phyloP scores from a whole-genome alignment of 1,140 invertebrate genomes.

The Grapholita molesta region DNA sequence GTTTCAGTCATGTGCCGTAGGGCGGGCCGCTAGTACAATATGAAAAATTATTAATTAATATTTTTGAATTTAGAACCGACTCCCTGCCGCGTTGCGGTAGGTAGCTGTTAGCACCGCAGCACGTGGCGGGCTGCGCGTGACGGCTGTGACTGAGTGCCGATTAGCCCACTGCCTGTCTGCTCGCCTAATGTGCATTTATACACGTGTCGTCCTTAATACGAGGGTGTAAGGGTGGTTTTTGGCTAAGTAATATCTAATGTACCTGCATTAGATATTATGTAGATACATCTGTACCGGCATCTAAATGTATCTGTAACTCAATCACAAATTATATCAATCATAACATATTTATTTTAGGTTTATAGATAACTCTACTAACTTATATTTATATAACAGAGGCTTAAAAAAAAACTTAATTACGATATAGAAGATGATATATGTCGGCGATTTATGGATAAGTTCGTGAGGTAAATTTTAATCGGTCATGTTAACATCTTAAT shows the following conservation, averaged over 20 bases:
- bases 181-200: background rate
- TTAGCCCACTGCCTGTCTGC: constrained; percentile 46
- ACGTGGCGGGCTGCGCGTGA: constrained; percentile 45
- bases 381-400: no score
- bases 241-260: no score
- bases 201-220: background rate
- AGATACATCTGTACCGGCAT: no score
- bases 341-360: no score
- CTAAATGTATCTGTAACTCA: no score
- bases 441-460: no score
- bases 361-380: no score
- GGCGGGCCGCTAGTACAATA: background rate
- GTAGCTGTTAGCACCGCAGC: constrained; percentile 29
- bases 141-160: constrained; percentile 55
- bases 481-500: no score
- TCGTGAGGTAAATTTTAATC: background rate
- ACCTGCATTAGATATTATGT: no score
- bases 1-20: background rate
- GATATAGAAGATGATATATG: no score
- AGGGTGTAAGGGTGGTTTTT: background rate
- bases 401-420: no score
- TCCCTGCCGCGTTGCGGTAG: constrained; percentile 27
- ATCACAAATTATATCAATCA: no score
- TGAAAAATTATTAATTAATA: background rate
- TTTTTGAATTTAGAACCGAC: background rate